Conservation (phyloP, 2,888 invertebrate genomes). For the Aporophyla nigra region DNA sequence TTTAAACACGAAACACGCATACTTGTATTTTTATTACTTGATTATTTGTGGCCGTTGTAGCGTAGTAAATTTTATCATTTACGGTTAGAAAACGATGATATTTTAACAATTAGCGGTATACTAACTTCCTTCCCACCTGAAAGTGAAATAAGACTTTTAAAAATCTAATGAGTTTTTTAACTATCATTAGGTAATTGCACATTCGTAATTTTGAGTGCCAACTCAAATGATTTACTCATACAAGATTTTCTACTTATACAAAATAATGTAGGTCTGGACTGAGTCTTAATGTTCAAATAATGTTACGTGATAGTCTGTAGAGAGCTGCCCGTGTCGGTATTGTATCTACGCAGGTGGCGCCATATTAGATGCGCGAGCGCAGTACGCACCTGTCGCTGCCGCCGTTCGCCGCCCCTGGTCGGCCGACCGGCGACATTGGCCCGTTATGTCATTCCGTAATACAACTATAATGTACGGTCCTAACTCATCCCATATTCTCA, state of each 20-base stretch:
- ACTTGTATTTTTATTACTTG: conserved; percentile 47
- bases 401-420: conserved; percentile 68
- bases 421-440: conserved; percentile 72
- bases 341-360: conserved; percentile 65
- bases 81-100: conserved; percentile 37
- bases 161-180: not conserved
- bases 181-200: not conserved
- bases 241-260: not conserved
- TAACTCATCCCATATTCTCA: conserved; percentile 83
- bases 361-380: conserved; percentile 60
- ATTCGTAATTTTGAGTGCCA: not conserved
- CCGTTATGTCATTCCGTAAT: conserved; percentile 88
- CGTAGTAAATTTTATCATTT: conserved; percentile 38
- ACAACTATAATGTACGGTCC: conserved; percentile 78
- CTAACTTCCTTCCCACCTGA: conserved; percentile 18
- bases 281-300: conserved; percentile 51
- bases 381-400: conserved; percentile 78
- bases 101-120: conserved; percentile 12
- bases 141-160: conserved; percentile 28
- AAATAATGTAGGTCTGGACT: conserved; percentile 7
- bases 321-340: conserved; percentile 35
- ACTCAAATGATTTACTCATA: not conserved
- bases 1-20: conserved; percentile 55
- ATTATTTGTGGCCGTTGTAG: conserved; percentile 49
- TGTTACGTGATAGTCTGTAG: conserved; percentile 38